phyloP scores from a whole-genome alignment of 2,797 vertebrate species.

The Synanceia verrucosa region DNA sequence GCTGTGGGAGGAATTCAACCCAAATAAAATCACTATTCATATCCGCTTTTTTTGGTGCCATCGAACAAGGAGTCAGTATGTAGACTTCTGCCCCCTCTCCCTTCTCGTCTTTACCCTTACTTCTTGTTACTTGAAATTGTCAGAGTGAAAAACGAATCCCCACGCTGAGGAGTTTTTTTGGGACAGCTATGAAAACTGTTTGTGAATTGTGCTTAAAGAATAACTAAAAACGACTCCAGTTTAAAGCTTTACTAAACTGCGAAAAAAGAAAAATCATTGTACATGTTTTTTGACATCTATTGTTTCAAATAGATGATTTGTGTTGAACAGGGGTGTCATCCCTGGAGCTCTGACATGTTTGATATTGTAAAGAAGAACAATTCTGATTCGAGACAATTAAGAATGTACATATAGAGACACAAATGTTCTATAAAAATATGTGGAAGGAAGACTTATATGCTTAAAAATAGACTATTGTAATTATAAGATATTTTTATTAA shows the following conservation, averaged over 20 bases:
- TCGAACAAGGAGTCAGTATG: slow-evolving; percentile 45
- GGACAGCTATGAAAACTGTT: slow-evolving; percentile 57
- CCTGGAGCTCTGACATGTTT: slow-evolving; percentile 90
- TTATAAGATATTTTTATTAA: slow-evolving; percentile 99
- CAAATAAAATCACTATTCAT: slow-evolving; percentile 76
- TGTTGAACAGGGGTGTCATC: slow-evolving; percentile 87
- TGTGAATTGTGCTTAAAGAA: slow-evolving; percentile 77
- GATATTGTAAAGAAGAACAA: slow-evolving; percentile 95
- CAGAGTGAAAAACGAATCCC: slow-evolving; percentile 42
- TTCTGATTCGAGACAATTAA: slow-evolving; percentile 90
- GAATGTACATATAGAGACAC: slow-evolving; percentile 93
- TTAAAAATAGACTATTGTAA: slow-evolving; percentile 99
- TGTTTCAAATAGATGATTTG: slow-evolving; percentile 99
- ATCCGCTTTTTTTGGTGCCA: slow-evolving; percentile 48
- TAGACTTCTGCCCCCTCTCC: slow-evolving; percentile 30
- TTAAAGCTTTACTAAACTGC: slow-evolving; percentile 96
- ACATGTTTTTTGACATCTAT: slow-evolving; percentile 93
- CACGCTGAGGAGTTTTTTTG: slow-evolving; percentile 40
- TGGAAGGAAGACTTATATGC: slow-evolving; percentile 95
- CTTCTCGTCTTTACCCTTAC: slow-evolving; percentile 32
- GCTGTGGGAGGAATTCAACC: slow-evolving; percentile 76
- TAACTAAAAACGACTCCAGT: slow-evolving; percentile 85
- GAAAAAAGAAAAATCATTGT: slow-evolving; percentile 85
- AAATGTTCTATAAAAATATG: slow-evolving; percentile 98
- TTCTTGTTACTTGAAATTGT: slow-evolving; percentile 33